Evolutionary conservation across 2,113 vertebrate genomes (phyloP).

Genomic region (Mesoclemmys tuberculata): DNA sequence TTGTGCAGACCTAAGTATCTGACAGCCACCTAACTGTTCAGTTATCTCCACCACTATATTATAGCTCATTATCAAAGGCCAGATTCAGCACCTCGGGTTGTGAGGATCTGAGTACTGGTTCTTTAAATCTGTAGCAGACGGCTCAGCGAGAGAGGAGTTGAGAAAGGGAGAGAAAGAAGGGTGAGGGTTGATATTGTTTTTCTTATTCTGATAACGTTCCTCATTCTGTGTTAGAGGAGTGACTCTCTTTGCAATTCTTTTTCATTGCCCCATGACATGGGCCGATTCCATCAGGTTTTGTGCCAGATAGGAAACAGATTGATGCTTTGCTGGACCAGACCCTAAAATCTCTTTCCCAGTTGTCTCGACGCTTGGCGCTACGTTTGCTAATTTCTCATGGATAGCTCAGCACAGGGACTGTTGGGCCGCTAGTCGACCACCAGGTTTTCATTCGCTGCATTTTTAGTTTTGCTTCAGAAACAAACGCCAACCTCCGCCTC

Average conservation of each 20-base stretch:
- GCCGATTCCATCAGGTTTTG: background rate
- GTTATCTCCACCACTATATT: background rate
- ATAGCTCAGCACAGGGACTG: background rate
- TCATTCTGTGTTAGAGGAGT: constrained; percentile 15
- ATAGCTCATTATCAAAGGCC: constrained; percentile 22
- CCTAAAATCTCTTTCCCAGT: background rate
- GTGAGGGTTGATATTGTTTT: background rate
- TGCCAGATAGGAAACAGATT: constrained; percentile 67
- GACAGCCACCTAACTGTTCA: fast-evolving
- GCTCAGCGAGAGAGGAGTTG: constrained; percentile 28
- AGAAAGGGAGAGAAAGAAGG: background rate
- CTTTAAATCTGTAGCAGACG: constrained; percentile 65
- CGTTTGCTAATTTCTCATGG: background rate
- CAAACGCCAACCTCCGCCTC: background rate
- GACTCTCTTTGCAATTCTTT: constrained; percentile 13
- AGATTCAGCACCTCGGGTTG: constrained; percentile 35
- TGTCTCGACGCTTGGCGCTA: background rate
- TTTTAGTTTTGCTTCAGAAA: background rate
- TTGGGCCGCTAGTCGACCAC: background rate
- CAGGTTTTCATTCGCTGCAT: background rate
- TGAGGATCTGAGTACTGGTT: constrained; percentile 39
- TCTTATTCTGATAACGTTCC: background rate
- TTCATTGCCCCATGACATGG: background rate
- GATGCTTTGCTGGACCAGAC: background rate
- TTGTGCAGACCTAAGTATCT: background rate